A percentile compares a stretch with the other conserved stretches of the same genome.
These are phyloP conservation scores for Hydrophis major DNA, from an alignment of 2,797 vertebrate genomes.

Conservation along the genomic window DNA sequence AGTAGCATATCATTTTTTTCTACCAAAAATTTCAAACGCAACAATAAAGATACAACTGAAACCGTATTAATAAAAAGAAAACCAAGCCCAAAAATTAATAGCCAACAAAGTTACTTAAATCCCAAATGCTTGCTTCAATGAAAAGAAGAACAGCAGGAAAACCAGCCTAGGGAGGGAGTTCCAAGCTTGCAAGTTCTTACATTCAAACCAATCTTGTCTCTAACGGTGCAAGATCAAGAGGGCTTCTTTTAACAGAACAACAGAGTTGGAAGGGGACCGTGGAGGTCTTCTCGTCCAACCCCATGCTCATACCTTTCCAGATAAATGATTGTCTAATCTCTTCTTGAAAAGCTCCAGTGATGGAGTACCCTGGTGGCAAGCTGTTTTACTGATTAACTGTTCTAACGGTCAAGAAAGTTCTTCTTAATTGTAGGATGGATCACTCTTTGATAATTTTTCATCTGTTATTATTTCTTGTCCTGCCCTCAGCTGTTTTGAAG, in stretches of 20 bases:
- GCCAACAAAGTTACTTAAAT: not conserved
- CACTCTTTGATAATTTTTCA: too few species aligned
- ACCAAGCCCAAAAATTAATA: not conserved
- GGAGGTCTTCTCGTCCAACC: not conserved
- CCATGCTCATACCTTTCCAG: not conserved
- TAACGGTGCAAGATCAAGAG: not conserved
- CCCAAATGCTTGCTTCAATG: not conserved
- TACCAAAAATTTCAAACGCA: not conserved
- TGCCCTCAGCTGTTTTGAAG: too few species aligned
- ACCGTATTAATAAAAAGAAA: not conserved
- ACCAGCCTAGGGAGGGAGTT: not conserved
- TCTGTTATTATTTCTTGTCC: too few species aligned
- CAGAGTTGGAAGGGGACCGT: not conserved
- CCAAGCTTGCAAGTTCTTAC: not conserved
- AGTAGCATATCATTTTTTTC: not conserved
- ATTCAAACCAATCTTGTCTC: not conserved
- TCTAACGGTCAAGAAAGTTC: too few species aligned
- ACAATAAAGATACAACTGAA: not conserved
- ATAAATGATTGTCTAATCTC: not conserved
- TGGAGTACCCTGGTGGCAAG: not conserved
- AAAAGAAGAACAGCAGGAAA: not conserved
- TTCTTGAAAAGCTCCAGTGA: not conserved
- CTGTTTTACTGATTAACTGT: too few species aligned
- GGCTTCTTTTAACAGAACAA: not conserved
- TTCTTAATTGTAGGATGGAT: too few species aligned